Conservation (phyloP, 2,888 invertebrate species). For the Scaptomyza caliginosa region DNA sequence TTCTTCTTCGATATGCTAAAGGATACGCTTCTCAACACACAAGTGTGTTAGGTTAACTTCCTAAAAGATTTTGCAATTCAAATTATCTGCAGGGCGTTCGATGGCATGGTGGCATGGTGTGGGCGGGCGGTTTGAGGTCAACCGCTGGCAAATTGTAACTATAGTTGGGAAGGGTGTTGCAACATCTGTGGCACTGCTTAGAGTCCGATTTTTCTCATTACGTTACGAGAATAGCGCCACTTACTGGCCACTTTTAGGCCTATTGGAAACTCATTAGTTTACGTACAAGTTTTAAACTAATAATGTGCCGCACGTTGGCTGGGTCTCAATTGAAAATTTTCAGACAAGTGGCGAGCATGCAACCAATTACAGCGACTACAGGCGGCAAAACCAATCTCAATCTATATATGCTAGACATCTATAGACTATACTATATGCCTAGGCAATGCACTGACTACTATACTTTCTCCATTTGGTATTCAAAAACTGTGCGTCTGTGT, state of each 20-base stretch:
- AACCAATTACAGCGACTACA: constrained; percentile 59
- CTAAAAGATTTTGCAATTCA: constrained; percentile 63
- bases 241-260: constrained; percentile 56
- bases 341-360: constrained; percentile 50
- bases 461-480: constrained; percentile 68
- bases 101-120: too few species aligned
- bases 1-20: constrained; percentile 35
- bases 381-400: constrained; percentile 71
- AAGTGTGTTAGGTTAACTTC: constrained; percentile 24
- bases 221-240: constrained; percentile 20
- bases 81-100: constrained; percentile 47
- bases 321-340: constrained; percentile 64
- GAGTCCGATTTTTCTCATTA: constrained; percentile 46
- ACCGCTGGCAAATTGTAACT: constrained; percentile 1
- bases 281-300: constrained; percentile 66
- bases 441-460: constrained; percentile 39
- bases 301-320: constrained; percentile 49
- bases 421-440: constrained; percentile 49
- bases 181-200: constrained; percentile 18
- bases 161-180: constrained; percentile 2
- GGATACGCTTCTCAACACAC: neutral
- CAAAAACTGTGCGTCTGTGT: constrained; percentile 78
- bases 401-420: constrained; percentile 67
- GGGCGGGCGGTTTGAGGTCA: neutral
- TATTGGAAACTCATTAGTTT: constrained; percentile 74